phyloP scores from a whole-genome alignment of 2,797 vertebrate species.

The Gobionotothen gibberifrons region DNA sequence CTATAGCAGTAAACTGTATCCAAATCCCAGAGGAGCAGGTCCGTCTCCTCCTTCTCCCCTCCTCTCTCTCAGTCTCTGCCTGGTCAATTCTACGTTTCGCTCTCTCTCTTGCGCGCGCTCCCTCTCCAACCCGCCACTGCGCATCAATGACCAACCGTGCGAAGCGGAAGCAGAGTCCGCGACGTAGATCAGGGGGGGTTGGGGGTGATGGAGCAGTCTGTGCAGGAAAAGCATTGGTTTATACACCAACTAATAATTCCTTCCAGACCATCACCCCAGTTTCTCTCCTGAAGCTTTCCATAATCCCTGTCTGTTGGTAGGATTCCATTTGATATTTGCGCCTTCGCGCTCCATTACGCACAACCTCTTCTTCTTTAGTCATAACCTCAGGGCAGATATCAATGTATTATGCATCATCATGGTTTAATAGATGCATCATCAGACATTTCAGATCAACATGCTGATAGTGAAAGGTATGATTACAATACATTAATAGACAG shows the following conservation, averaged over 20 bases:
- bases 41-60: conserved; percentile 79
- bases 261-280: conserved; percentile 61
- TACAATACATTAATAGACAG: neutral
- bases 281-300: conserved; percentile 26
- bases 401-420: neutral
- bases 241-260: conserved; percentile 61
- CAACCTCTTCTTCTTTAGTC: conserved; percentile 1
- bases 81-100: conserved; percentile 29
- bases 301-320: conserved; percentile 27
- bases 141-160: conserved; percentile 77
- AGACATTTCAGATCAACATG: neutral
- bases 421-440: neutral
- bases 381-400: conserved; percentile 1
- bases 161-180: conserved; percentile 78
- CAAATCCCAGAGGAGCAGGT: conserved; percentile 78
- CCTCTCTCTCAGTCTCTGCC: conserved; percentile 57
- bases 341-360: conserved; percentile 43
- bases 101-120: conserved; percentile 43
- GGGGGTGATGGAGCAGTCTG: conserved; percentile 13
- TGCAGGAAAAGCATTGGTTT: conserved; percentile 67
- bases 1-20: conserved; percentile 58
- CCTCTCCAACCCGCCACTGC: conserved; percentile 57
- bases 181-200: conserved; percentile 42
- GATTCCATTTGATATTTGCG: conserved; percentile 41
- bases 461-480: neutral